phyloP scores from a whole-genome alignment of 1,140 invertebrate species.

The Hetaerina americana region DNA sequence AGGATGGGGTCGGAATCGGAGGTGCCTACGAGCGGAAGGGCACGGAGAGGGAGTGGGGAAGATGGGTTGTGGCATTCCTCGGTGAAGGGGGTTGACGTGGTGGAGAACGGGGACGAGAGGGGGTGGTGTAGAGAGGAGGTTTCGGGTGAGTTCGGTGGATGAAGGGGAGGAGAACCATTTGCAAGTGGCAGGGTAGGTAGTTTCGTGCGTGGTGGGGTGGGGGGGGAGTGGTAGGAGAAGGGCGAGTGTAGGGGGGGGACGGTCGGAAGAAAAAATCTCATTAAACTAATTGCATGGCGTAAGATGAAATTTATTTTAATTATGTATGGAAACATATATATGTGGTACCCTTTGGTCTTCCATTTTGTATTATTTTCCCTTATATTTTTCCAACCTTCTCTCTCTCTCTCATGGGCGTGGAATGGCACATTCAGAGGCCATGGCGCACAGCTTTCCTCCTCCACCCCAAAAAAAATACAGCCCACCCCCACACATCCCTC shows the following conservation, averaged over 20 bases:
- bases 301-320: neutral
- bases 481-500: neutral
- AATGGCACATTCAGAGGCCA: neutral
- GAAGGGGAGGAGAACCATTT: too few relatives aligned
- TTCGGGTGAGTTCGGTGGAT: too few relatives aligned
- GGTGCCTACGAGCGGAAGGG: neutral
- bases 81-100: too few relatives aligned
- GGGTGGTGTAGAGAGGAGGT: too few relatives aligned
- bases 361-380: neutral
- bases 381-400: too few relatives aligned
- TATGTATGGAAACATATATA: neutral
- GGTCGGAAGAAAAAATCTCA: neutral
- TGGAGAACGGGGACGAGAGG: neutral
- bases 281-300: neutral
- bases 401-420: neutral
- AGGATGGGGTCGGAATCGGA: neutral
- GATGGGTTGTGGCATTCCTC: too few relatives aligned
- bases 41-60: neutral
- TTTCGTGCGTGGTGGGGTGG: too few relatives aligned
- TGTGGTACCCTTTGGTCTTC: neutral
- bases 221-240: too few relatives aligned
- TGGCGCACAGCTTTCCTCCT: too few relatives aligned
- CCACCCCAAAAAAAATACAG: neutral
- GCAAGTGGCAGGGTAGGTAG: neutral
- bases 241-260: neutral